These are phyloP conservation scores for Andrena bicolor DNA, from an alignment of 2,888 invertebrate species.

Conservation along the genomic window DNA sequence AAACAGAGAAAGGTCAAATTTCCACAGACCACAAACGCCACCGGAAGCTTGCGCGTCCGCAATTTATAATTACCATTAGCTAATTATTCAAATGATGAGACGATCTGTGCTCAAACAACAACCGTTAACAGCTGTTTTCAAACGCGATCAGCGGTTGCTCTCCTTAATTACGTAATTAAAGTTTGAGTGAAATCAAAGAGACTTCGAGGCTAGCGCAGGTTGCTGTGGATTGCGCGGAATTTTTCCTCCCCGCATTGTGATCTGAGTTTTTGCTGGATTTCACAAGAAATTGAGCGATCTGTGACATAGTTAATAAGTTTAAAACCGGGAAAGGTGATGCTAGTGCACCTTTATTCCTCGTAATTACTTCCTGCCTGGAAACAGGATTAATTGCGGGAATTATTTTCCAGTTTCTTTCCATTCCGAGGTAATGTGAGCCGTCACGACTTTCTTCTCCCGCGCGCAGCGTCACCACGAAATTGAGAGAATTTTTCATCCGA, in stretches of 20 bases:
- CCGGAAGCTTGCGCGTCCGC: too few relatives aligned
- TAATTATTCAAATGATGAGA: neutral
- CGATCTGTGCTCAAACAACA: neutral
- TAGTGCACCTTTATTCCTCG: neutral
- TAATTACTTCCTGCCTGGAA: slow-evolving; percentile 43
- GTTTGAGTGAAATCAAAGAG: neutral
- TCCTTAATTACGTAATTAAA: slow-evolving; percentile 11
- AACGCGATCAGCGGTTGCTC: neutral
- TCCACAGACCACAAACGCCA: too few relatives aligned
- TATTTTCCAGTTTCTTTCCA: slow-evolving; percentile 21
- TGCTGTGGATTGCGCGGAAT: neutral
- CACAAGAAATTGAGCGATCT: slow-evolving; percentile 3
- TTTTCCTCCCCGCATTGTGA: neutral
- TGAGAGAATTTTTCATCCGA: too few relatives aligned
- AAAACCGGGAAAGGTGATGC: neutral
- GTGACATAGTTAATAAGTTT: slow-evolving; percentile 22
- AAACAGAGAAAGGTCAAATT: too few relatives aligned
- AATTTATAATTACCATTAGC: too few relatives aligned
- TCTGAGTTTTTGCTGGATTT: neutral
- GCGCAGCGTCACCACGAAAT: neutral
- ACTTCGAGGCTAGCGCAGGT: neutral
- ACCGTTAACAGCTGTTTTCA: neutral
- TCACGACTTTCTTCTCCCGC: neutral
- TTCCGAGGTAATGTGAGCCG: slow-evolving; percentile 6
- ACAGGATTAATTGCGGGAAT: slow-evolving; percentile 32